These are phyloP conservation scores for Meteorus colon DNA, from an alignment of 2,888 invertebrate species.

Conservation along the genomic window DNA sequence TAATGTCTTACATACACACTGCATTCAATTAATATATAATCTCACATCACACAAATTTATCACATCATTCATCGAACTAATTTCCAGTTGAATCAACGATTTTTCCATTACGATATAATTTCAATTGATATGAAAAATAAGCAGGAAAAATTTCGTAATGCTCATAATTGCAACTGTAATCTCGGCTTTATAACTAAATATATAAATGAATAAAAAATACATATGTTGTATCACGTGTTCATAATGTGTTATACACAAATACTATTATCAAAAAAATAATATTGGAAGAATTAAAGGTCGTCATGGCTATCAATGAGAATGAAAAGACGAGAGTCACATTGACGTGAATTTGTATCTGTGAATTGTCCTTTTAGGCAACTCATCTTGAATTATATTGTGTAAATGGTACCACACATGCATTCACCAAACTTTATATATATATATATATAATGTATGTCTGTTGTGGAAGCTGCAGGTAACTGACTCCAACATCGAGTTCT, in stretches of 20 bases:
- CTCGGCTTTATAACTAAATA: not conserved
- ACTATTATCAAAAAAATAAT: slow-evolving; percentile 12
- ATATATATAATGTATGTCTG: not conserved
- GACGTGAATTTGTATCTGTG: not conserved
- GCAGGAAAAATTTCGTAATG: not conserved
- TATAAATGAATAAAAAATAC: not conserved
- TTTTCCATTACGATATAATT: not conserved
- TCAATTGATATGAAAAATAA: not conserved
- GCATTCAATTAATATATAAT: not conserved
- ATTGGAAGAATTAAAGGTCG: slow-evolving; percentile 13
- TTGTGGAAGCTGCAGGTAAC: slow-evolving; percentile 50
- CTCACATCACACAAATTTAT: not conserved
- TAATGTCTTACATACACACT: not conserved
- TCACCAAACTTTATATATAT: not conserved
- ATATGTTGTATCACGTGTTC: not conserved
- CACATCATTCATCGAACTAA: slow-evolving; percentile 18
- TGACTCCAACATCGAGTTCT: slow-evolving; percentile 53
- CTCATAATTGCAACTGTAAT: too few relatives aligned
- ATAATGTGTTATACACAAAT: not conserved
- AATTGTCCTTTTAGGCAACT: not conserved
- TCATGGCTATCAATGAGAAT: slow-evolving; percentile 12
- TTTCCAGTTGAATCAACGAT: not conserved
- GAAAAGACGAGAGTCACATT: not conserved
- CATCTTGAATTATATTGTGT: slow-evolving; percentile 15
- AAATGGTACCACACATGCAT: not conserved